A percentile compares a stretch with the other conserved stretches of the same genome.
These are phyloP conservation scores for Bombus huntii DNA, from an alignment of 1,140 invertebrate species.

Conservation along the genomic window DNA sequence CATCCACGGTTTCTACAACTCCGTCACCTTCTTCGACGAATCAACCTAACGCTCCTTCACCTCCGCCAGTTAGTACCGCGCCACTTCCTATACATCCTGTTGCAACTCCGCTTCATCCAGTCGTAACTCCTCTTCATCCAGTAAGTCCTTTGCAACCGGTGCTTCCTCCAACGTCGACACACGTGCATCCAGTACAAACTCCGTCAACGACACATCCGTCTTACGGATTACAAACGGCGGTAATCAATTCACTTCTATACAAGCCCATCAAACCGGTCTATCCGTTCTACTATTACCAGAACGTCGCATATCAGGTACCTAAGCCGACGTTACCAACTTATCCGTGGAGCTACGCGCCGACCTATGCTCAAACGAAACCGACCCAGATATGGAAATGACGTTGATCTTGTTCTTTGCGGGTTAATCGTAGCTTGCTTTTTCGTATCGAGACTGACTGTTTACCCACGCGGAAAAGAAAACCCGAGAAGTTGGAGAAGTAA, in stretches of 20 bases:
- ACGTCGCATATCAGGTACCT: constrained; percentile 66
- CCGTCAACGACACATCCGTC: constrained; percentile 66
- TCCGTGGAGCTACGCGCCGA: constrained; percentile 75
- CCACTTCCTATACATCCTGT: constrained; percentile 65
- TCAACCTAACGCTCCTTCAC: constrained; percentile 35
- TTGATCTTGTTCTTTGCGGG: constrained; percentile 18
- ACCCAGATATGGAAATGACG: constrained; percentile 69
- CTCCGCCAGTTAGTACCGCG: constrained; percentile 42
- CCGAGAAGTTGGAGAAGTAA: constrained; percentile 48
- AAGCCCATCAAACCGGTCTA: constrained; percentile 76
- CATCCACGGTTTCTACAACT: background rate
- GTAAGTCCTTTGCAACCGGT: constrained; percentile 57
- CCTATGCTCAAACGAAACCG: constrained; percentile 66
- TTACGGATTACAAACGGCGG: constrained; percentile 69
- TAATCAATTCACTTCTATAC: constrained; percentile 72
- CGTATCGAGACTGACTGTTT: constrained; percentile 32
- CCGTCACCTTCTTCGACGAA: constrained; percentile 22
- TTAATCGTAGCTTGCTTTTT: constrained; percentile 3
- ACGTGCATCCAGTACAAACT: constrained; percentile 49
- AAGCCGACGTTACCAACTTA: constrained; percentile 65
- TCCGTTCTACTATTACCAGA: constrained; percentile 75
- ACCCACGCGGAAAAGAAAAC: constrained; percentile 48
- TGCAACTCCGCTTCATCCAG: constrained; percentile 57
- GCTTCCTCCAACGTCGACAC: constrained; percentile 16
- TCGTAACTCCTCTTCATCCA: constrained; percentile 64